phyloP scores from a whole-genome alignment of 2,888 invertebrate genomes.

The Dione juno region DNA sequence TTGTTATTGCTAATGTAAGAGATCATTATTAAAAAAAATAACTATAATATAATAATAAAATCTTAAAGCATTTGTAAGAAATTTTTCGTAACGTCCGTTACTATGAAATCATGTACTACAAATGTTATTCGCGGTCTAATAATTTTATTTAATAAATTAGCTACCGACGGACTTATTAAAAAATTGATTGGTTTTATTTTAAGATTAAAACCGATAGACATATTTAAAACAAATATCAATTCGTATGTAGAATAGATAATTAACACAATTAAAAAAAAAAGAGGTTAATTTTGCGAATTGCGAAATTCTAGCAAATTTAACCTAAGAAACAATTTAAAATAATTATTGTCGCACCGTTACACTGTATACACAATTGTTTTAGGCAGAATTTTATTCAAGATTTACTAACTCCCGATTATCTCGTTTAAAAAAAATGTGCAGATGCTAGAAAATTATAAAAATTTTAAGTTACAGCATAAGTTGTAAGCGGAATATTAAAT shows the following conservation, averaged over 20 bases:
- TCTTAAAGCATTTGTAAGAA: neutral
- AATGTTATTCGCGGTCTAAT: neutral
- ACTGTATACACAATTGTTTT: constrained; percentile 8
- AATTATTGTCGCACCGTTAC: constrained; percentile 24
- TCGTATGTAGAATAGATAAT: neutral
- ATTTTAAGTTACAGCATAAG: neutral
- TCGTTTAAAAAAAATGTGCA: constrained; percentile 5
- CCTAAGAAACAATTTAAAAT: constrained; percentile 21
- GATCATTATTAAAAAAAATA: neutral
- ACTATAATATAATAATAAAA: no score
- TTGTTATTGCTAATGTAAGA: constrained; percentile 10
- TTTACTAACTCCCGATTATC: constrained; percentile 12
- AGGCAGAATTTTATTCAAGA: constrained; percentile 4
- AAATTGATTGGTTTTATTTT: neutral
- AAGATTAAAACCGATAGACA: neutral
- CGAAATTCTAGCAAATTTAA: neutral
- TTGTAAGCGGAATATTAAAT: neutral
- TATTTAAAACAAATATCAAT: neutral
- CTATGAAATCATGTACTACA: neutral
- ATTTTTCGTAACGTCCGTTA: neutral
- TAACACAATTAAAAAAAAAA: no score
- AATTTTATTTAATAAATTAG: neutral
- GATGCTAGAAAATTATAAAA: constrained; percentile 8
- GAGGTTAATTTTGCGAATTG: no score
- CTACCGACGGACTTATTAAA: no score